A percentile compares a stretch with the other conserved stretches of the same genome.
Evolutionary conservation across 2,888 invertebrate genomes (phyloP).

Genomic region (Harmothoe impar): DNA sequence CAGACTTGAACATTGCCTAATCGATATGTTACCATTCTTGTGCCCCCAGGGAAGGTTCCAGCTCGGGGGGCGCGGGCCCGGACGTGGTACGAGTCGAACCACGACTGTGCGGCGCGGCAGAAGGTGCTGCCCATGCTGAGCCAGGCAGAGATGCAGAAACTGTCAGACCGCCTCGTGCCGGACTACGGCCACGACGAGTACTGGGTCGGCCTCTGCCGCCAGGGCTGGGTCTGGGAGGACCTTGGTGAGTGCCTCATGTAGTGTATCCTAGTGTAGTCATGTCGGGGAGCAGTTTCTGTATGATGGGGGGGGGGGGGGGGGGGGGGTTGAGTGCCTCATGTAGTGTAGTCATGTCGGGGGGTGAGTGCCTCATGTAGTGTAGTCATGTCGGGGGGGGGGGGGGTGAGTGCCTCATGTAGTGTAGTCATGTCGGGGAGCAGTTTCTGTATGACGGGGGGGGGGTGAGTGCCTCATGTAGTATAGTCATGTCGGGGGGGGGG

Average conservation of each 20-base stretch:
- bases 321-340: too few relatives aligned
- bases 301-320: too few relatives aligned
- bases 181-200: conserved; percentile 53
- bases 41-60: not conserved
- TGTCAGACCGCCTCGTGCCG: conserved; percentile 48
- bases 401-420: too few relatives aligned
- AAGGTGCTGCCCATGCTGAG: conserved; percentile 28
- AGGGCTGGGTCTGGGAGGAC: conserved; percentile 51
- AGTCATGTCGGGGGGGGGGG: too few relatives aligned
- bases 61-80: not conserved
- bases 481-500: too few relatives aligned
- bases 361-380: too few relatives aligned
- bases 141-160: conserved; percentile 12
- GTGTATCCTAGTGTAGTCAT: not conserved
- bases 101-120: conserved; percentile 10
- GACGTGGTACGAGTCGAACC: conserved; percentile 11
- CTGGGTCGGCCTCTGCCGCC: conserved; percentile 52
- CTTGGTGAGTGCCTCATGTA: conserved; percentile 24
- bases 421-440: too few relatives aligned
- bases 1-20: too few relatives aligned
- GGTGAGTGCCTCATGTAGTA: too few relatives aligned
- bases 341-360: too few relatives aligned
- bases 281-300: too few relatives aligned
- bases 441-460: too few relatives aligned
- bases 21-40: not conserved